A percentile compares a stretch with the other conserved stretches of the same genome.
phyloP scores from a whole-genome alignment of 2,888 invertebrate species.

The Zonitis immaculata region DNA sequence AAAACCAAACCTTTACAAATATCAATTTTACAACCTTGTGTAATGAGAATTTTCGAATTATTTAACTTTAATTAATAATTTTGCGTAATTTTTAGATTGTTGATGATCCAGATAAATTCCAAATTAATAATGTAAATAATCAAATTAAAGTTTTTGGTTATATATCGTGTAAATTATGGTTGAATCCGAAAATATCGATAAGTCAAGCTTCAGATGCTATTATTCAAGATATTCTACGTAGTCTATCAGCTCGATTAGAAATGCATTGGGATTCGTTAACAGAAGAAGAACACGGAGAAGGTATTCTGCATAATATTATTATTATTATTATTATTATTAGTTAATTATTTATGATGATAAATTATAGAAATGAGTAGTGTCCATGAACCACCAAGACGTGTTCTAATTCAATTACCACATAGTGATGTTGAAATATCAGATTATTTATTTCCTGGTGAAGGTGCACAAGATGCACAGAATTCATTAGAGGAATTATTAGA shows the following conservation, averaged over 20 bases:
- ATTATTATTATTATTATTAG: too few relatives aligned
- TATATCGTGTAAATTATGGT: constrained; percentile 69
- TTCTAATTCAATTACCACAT: constrained; percentile 67
- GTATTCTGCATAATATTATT: constrained; percentile 40
- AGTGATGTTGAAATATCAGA: constrained; percentile 72
- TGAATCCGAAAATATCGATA: constrained; percentile 71
- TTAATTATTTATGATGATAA: not conserved
- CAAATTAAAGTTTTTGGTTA: constrained; percentile 69
- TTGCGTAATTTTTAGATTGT: constrained; percentile 10
- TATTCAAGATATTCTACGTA: constrained; percentile 79
- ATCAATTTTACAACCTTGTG: constrained; percentile 66
- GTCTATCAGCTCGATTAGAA: constrained; percentile 78
- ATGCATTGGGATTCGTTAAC: constrained; percentile 91
- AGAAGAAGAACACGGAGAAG: constrained; percentile 73
- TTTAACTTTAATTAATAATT: not conserved
- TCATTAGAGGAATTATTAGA: constrained; percentile 80
- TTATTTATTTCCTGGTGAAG: constrained; percentile 89
- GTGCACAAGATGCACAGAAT: constrained; percentile 72
- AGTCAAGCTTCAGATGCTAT: constrained; percentile 68
- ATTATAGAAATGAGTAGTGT: constrained; percentile 68
- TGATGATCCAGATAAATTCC: constrained; percentile 32
- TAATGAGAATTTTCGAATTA: constrained; percentile 40
- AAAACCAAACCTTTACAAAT: constrained; percentile 56
- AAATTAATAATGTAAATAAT: constrained; percentile 59
- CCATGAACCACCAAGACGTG: constrained; percentile 85